Evolutionary conservation across 1,140 invertebrate genomes (phyloP), one percentile per base, ranked within the genome.

Genomic region (Trichonephila clavata): DNA sequence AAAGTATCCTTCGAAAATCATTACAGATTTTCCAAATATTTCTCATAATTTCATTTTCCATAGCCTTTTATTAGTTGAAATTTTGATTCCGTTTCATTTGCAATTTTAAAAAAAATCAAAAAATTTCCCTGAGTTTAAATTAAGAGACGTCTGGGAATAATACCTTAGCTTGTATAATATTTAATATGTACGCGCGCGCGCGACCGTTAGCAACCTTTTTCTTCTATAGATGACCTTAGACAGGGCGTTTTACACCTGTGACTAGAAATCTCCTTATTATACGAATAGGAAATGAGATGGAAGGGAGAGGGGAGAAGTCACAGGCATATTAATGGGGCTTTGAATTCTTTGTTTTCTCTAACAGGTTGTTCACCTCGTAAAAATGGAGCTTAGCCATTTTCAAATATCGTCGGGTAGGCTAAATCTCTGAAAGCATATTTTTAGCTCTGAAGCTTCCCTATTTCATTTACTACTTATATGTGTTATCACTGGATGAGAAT

Each of bases 261-360:
- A 24, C 18, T 77, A 77, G 71, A 77, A 77, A 77, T 77, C 27
- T 77, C 13, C 71, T 77, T 16, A 77, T 77, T 77, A 77, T 32
- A 20, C 24, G 27, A 27, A 39, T 18, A 77, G 27, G 13, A 77
- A 77, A 77, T 39, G n/a, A 71, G 27, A 6, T 7, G 50, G 50
- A 50, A 10, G 5, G 43, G 43, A 32, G 32, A 32, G 21, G n/a
- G 10, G 24, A 32, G 68, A 77, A 24, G 27, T 6, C 1, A 13
- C 27, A 77, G 71, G 14, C 27, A 4, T 32, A 77, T 77, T 77
- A 77, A 77, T 77, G 71, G 6, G 14, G 14, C 14, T 77, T 14
- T 39, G 27, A 13, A 7, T 32, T 20, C 71, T 77, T 77, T 39
- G 18, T 39, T 77, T 39, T 18, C 24, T 77, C 71, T 32, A 32